phyloP scores from a whole-genome alignment of 2,797 vertebrate species.

The Xiphorhynchus erythropygius region DNA sequence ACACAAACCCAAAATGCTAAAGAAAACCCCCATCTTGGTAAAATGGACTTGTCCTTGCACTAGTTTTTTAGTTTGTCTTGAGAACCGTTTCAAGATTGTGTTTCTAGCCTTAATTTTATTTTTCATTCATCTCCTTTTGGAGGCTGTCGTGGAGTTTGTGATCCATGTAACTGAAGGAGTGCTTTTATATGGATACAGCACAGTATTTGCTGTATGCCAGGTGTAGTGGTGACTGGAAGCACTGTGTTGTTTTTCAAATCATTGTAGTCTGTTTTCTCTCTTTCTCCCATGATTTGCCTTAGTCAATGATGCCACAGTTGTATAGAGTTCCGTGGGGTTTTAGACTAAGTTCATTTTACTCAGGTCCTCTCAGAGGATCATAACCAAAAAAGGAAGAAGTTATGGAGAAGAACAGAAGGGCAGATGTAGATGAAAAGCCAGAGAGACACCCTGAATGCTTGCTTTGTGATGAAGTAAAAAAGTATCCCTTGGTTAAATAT shows the following conservation, averaged over 20 bases:
- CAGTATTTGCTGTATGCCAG: neutral
- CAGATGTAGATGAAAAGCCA: neutral
- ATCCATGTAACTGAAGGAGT: neutral
- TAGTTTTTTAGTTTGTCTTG: neutral
- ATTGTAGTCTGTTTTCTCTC: neutral
- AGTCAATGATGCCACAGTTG: neutral
- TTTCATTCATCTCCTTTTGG: neutral
- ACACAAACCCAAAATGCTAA: neutral
- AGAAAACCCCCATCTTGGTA: neutral
- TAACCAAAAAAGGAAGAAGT: neutral
- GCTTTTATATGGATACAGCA: neutral
- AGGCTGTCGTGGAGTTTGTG: neutral
- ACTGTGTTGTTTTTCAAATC: neutral
- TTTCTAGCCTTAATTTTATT: neutral
- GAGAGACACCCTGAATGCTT: neutral
- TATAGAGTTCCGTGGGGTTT: neutral
- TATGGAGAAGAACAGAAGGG: neutral
- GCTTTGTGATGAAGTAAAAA: neutral
- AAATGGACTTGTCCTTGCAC: neutral
- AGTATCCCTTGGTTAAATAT: neutral
- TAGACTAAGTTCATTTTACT: neutral
- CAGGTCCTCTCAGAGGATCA: neutral
- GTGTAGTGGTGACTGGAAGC: neutral
- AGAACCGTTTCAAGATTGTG: neutral
- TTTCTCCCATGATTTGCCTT: neutral